phyloP scores from a whole-genome alignment of 2,888 invertebrate genomes.

The Artemia sinica region DNA sequence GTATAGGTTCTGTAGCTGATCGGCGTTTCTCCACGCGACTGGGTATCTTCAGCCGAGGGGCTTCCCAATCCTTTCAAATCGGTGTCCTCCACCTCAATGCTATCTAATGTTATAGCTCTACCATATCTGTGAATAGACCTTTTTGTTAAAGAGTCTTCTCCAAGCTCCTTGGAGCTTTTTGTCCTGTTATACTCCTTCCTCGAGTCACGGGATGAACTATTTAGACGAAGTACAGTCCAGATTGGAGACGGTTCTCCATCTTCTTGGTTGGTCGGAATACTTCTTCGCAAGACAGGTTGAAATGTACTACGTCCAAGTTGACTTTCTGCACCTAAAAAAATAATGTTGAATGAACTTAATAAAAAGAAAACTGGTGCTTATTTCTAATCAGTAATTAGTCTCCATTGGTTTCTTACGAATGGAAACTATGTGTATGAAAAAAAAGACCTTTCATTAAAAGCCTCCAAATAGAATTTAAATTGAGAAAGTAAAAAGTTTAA shows the following conservation, averaged over 20 bases:
- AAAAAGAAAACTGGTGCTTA: no score
- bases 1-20: conserved; percentile 21
- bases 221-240: conserved; percentile 19
- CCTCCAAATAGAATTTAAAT: no score
- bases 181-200: conserved; percentile 19
- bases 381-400: no score
- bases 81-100: conserved; percentile 14
- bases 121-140: conserved; percentile 21
- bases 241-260: conserved; percentile 15
- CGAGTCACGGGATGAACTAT: conserved; percentile 14
- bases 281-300: background rate
- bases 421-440: no score
- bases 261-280: background rate
- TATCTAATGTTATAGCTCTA: conserved; percentile 19
- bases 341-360: no score
- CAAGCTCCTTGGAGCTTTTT: conserved; percentile 19
- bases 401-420: no score
- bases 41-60: conserved; percentile 16
- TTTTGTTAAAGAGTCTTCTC: background rate
- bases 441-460: no score
- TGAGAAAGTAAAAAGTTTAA: no score
- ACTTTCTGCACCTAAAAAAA: no score
- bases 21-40: conserved; percentile 12
- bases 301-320: background rate
- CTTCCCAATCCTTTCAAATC: background rate